Base-by-base conservation (phyloP, 2,113 vertebrate genomes). In the Octodon degus region DNA sequence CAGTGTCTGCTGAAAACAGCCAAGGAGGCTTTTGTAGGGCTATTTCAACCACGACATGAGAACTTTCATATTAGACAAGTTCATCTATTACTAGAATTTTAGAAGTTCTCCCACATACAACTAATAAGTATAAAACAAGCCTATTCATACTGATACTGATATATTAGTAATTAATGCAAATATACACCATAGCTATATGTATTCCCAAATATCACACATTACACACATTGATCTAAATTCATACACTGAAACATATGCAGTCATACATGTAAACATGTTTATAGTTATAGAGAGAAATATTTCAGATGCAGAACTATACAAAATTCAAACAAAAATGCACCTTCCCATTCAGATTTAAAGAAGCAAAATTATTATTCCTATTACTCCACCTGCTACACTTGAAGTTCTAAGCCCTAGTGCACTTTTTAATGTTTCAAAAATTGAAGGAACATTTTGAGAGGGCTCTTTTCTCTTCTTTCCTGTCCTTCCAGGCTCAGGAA, bases 241-340 rank as follows among this genome's bases (percentile, higher is more conserved):
- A 86, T 37, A 86, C 14, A 83, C 14, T 90, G 82, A 93, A 93
- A 77, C 5, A 60, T 30, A n/a, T 24, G 65, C 7, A 25, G 10
- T 79, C 50, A 88, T 32, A 81, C 20, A n/a, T 5, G 34, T 47
- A 72, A 65, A 86, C 47, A 63, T 2, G 5, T 77, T 91, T 93
- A 47, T 89, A 83, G 86, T 94, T 30, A 30, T 30, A n/a, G 20
- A 68, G 16, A 76, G 19, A 89, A 63, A 37, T 77, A 50, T 86
- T 82, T 77, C 50, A 70, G 22, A 86, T 20, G 4, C 34, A 25
- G 7, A 65, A 47, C 0, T 9, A 4, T 62, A 70, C 55, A 5
- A 92, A 80, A 92, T 50, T 79, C 70, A 96, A 96, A 74, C 13
- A 89, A 80, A 94, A 83, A 72, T 85, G 25, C 81, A 53, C 19